These are phyloP conservation scores for Aleiodes testaceus DNA, from an alignment of 2,888 invertebrate genomes.

Conservation along the genomic window DNA sequence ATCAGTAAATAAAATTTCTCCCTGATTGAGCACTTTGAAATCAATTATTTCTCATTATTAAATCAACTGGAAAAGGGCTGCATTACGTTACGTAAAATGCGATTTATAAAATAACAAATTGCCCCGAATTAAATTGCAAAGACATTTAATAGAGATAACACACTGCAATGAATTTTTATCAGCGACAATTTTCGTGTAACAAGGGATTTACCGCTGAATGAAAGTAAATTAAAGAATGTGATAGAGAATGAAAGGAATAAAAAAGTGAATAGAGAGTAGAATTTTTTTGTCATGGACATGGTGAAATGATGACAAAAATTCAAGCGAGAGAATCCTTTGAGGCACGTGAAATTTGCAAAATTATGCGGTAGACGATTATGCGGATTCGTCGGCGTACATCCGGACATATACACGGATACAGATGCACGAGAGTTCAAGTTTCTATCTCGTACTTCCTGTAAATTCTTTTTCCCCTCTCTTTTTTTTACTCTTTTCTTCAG, in stretches of 20 bases:
- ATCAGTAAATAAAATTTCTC: no score
- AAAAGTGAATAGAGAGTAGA: constrained; percentile 2
- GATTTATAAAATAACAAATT: neutral
- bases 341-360: constrained; percentile 22
- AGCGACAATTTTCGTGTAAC: constrained; percentile 5
- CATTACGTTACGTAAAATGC: no score
- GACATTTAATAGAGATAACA: neutral
- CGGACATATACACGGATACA: constrained; percentile 10
- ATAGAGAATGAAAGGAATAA: constrained; percentile 1
- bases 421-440: constrained; percentile 2
- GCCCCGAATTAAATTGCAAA: neutral
- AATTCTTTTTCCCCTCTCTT: neutral
- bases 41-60: no score
- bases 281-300: constrained; percentile 1
- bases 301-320: constrained; percentile 27
- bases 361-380: constrained; percentile 35
- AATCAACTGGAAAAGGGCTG: no score
- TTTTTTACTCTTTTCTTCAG: neutral
- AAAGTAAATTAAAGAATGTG: neutral
- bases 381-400: constrained; percentile 28
- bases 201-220: constrained; percentile 5
- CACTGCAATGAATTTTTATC: neutral
- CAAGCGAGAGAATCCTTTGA: constrained; percentile 14
- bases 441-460: neutral
- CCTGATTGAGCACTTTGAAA: no score